These are phyloP conservation scores for Coluber constrictor DNA, from an alignment of 2,797 vertebrate genomes.

Conservation along the genomic window DNA sequence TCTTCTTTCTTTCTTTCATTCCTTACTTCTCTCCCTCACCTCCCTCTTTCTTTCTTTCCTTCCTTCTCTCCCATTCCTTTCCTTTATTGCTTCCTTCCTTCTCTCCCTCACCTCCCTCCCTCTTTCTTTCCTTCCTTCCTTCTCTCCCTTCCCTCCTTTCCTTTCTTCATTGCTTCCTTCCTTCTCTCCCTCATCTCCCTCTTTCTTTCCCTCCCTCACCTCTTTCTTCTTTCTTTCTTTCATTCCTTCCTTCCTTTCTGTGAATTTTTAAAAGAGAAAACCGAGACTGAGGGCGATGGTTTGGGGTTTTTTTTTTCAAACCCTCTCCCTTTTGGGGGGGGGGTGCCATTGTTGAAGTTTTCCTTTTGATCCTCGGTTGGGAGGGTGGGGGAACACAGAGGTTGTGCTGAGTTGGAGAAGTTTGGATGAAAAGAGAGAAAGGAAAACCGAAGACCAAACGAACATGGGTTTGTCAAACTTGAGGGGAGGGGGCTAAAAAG, in stretches of 20 bases:
- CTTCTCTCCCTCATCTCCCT: not conserved
- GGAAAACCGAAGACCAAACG: constrained; percentile 54
- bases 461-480: constrained; percentile 49
- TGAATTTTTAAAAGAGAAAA: constrained; percentile 54
- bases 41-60: too few relatives aligned
- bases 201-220: too few relatives aligned
- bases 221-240: constrained; percentile 54
- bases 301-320: not conserved
- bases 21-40: too few relatives aligned
- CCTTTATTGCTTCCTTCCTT: too few relatives aligned
- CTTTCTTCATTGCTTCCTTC: constrained; percentile 21
- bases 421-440: constrained; percentile 59
- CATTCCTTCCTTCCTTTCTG: constrained; percentile 18
- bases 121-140: constrained; percentile 21
- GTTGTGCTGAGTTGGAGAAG: constrained; percentile 61
- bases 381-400: constrained; percentile 41
- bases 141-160: constrained; percentile 5
- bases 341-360: constrained; percentile 28
- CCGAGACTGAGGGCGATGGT: not conserved
- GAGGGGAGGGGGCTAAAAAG: constrained; percentile 6
- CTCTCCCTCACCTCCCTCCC: not conserved
- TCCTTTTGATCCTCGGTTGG: constrained; percentile 45
- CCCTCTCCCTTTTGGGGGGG: not conserved
- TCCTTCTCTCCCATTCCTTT: too few relatives aligned
- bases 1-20: too few relatives aligned